phyloP scores from a whole-genome alignment of 2,113 vertebrate genomes.

The Proteles cristata region DNA sequence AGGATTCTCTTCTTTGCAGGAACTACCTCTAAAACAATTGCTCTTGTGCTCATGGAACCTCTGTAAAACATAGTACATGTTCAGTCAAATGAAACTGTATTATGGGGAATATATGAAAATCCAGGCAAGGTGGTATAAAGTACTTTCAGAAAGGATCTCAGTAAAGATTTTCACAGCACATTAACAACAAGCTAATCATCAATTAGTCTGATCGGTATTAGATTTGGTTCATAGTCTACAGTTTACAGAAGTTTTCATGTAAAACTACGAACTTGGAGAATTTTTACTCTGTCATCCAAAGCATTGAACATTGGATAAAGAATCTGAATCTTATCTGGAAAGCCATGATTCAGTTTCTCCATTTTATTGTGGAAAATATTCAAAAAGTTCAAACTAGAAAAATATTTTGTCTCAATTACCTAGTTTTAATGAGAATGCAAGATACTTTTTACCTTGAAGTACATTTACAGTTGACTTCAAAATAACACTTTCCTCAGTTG shows the following conservation, averaged over 20 bases:
- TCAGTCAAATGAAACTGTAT: background rate
- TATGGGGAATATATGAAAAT: background rate
- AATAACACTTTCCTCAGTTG: background rate
- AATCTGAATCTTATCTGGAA: background rate
- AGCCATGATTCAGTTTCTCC: background rate
- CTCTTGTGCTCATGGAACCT: background rate
- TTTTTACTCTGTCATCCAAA: background rate
- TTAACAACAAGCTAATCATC: background rate
- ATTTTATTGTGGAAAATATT: background rate
- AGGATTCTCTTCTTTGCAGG: background rate
- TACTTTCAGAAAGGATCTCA: background rate
- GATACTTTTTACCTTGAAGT: background rate
- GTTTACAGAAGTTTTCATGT: background rate
- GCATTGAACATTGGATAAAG: background rate
- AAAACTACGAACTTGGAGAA: background rate
- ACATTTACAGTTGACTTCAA: background rate
- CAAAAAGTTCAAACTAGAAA: background rate
- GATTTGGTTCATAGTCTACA: background rate
- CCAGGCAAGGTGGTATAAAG: background rate
- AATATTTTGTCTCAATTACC: background rate
- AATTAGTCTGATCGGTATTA: background rate
- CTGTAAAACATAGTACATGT: background rate
- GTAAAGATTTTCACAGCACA: background rate
- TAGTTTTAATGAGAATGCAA: background rate
- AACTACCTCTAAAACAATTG: background rate